A percentile compares a stretch with the other conserved stretches of the same genome.
phyloP scores from a whole-genome alignment of 2,888 invertebrate genomes.

The Lasioglossum lativentre region DNA sequence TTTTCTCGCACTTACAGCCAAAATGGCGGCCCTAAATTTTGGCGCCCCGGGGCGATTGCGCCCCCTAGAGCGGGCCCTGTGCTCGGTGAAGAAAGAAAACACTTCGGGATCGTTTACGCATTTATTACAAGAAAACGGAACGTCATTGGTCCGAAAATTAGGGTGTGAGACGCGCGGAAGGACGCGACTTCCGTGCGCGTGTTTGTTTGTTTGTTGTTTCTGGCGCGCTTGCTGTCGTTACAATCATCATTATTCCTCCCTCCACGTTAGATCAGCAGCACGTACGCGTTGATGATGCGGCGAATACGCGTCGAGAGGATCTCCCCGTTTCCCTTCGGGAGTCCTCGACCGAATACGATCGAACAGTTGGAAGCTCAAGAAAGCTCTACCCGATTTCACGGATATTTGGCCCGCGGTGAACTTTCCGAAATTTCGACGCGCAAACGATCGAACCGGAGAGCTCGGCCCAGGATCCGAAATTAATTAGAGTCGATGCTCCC shows the following conservation, averaged over 20 bases:
- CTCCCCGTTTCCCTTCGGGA: too few relatives aligned
- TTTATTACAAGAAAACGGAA: conserved; percentile 63
- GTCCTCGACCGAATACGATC: not conserved
- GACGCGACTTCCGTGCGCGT: conserved; percentile 10
- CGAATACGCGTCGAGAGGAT: not conserved
- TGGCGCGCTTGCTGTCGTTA: conserved; percentile 27
- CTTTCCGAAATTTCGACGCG: not conserved
- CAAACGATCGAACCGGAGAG: not conserved
- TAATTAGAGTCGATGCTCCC: not conserved
- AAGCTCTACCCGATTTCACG: not conserved
- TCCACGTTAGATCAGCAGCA: conserved; percentile 8
- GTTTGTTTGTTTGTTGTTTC: not conserved
- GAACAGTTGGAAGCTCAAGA: not conserved
- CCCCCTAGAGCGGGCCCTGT: too few relatives aligned
- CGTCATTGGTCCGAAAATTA: conserved; percentile 57
- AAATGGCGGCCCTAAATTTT: too few relatives aligned
- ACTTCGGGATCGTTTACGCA: conserved; percentile 37
- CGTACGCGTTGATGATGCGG: conserved; percentile 1
- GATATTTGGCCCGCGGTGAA: not conserved
- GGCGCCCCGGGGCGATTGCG: too few relatives aligned
- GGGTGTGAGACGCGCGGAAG: conserved; percentile 33
- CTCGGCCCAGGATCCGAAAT: not conserved
- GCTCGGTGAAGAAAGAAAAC: not conserved
- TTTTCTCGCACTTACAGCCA: too few relatives aligned
- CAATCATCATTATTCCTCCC: conserved; percentile 16